Base-by-base conservation (phyloP, 2,113 vertebrate genomes). In the Porphyrio hochstetteri region DNA sequence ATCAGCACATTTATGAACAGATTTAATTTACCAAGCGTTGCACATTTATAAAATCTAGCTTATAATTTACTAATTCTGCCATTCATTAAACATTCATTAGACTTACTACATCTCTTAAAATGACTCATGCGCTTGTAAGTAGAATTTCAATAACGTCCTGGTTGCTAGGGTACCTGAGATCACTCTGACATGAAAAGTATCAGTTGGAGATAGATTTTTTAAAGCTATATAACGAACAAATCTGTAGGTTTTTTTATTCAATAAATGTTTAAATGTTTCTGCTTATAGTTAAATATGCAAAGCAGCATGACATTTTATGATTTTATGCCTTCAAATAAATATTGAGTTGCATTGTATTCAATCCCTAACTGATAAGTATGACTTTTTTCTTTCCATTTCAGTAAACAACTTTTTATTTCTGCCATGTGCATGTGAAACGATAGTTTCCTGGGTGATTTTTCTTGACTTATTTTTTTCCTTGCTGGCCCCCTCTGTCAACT, bases 81-180 rank as follows among this genome's bases (percentile, higher is more conserved):
- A 61, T 94, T 93, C 38, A 63, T 89, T 90, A 77, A 86, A 44
- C 31, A 67, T 85, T 87, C 59, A 46, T 59, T 85, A 82, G 27
- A 83, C 75, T 75, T 89, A 78, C 55, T 90, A 57, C 29, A 42
- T 53, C 27, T 28, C 63, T 92, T 59, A 57, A 82, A 95, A 40
- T 95, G 81, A 93, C 78, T 96, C 82, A 67, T n/a, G 65, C 46
- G 50, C 40, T 92, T 79, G 31, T 24, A 33, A 70, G 89, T 72
- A 79, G 89, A 82, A 90, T 97, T 97, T 95, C 76, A 96, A 36
- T 76, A 84, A 89, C 50, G 95, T 89, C 77, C 74, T 89, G 88
- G 95, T 97, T 97, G 97, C 97, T 97, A 97, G 72, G 97, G 96
- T 96, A 96, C 85, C 14, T 82, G 53, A 91, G 81, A 95, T 96